Conservation (phyloP, 2,888 invertebrate genomes). For the Pachydiplax longipennis region DNA sequence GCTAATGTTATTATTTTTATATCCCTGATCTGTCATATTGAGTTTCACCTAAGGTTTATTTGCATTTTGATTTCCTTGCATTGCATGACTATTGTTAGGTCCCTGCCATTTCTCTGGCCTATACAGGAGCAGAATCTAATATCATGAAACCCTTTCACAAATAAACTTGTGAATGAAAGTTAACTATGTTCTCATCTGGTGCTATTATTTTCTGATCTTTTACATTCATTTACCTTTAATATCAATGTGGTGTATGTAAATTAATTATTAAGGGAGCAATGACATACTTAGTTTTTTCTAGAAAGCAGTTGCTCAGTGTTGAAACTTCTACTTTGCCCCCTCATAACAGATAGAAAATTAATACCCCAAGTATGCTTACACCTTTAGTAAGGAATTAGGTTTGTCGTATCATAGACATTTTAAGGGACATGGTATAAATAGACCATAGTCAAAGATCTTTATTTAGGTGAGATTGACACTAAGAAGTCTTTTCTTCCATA, state of each 20-base stretch:
- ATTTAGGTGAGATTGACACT: no score
- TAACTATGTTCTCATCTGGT: constrained; percentile 58
- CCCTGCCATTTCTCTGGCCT: constrained; percentile 91
- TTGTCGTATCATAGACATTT: no score
- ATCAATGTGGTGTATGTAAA: constrained; percentile 35
- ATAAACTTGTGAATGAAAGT: constrained; percentile 96
- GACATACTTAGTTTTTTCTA: constrained; percentile 40
- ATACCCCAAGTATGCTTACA: no score
- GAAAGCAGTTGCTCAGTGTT: constrained; percentile 40
- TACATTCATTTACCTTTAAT: constrained; percentile 19
- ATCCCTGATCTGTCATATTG: constrained; percentile 33
- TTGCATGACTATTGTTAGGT: constrained; percentile 65
- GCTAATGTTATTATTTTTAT: constrained; percentile 32
- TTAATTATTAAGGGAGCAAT: constrained; percentile 28
- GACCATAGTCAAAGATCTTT: no score
- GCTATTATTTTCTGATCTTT: constrained; percentile 33
- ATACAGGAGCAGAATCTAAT: constrained; percentile 90
- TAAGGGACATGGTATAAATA: no score
- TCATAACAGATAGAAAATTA: constrained; percentile 41
- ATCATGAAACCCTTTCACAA: constrained; percentile 92
- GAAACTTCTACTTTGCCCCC: constrained; percentile 22
- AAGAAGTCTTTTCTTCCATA: no score
- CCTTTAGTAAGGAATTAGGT: no score
- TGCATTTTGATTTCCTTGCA: constrained; percentile 35
- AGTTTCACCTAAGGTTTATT: constrained; percentile 40